Conservation (phyloP, 2,113 vertebrate genomes). For the Monarcha castaneiventris region DNA sequence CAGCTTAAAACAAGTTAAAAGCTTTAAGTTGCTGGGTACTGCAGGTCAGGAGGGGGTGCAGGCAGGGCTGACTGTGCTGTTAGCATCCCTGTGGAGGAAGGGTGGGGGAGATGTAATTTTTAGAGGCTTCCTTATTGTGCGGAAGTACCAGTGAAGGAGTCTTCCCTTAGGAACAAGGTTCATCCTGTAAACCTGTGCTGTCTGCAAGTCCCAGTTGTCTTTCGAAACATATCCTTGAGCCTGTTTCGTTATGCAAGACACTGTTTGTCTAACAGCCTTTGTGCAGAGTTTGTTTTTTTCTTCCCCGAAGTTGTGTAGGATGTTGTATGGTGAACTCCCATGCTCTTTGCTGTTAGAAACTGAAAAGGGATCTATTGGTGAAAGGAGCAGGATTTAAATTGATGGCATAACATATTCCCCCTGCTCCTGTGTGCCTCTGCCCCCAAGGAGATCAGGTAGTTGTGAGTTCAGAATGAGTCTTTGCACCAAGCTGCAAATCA, state of each 20-base stretch:
- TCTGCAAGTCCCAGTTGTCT: background rate
- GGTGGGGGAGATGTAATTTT: background rate
- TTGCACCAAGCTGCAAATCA: background rate
- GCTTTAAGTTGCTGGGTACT: background rate
- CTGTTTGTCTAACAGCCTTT: conserved; percentile 23
- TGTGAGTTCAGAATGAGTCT: background rate
- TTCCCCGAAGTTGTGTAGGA: background rate
- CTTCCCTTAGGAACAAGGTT: conserved; percentile 18
- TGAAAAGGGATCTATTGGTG: background rate
- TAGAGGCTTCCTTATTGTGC: conserved; percentile 22
- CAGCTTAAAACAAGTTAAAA: background rate
- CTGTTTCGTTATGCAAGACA: conserved; percentile 31
- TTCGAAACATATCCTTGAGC: conserved; percentile 11
- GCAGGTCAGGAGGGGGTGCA: background rate
- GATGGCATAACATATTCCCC: background rate
- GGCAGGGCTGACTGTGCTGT: background rate
- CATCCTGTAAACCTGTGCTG: conserved; percentile 25
- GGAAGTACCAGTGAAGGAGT: background rate
- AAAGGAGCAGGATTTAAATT: background rate
- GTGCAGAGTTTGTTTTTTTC: background rate
- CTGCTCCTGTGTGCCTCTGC: background rate
- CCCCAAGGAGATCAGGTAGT: background rate
- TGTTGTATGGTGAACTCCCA: background rate
- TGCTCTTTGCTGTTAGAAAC: background rate
- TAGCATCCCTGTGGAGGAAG: conserved; percentile 15